Percentiles rank a stretch among this genome's conserved stretches.
phyloP scores from a whole-genome alignment of 1,140 invertebrate genomes.

The Drosophila rufa region DNA sequence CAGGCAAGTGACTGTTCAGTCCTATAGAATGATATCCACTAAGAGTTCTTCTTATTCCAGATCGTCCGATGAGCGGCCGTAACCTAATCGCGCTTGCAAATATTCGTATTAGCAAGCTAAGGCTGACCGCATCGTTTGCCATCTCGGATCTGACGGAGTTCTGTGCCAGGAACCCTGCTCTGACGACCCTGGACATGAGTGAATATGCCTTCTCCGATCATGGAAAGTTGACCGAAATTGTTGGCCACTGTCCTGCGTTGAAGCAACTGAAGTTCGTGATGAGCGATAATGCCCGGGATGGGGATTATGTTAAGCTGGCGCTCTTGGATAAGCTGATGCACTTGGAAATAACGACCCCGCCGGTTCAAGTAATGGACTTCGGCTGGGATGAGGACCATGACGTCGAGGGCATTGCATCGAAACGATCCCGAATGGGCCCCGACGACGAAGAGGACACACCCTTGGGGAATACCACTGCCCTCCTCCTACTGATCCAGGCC shows the following conservation, averaged over 20 bases:
- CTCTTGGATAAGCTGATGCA: slow-evolving; percentile 2
- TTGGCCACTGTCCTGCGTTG: slow-evolving; percentile 20
- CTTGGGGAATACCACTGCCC: neutral
- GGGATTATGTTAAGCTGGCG: slow-evolving; percentile 3
- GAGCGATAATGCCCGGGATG: slow-evolving; percentile 8
- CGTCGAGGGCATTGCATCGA: neutral
- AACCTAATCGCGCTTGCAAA: neutral
- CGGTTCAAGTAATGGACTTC: neutral
- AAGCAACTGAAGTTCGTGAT: slow-evolving; percentile 23
- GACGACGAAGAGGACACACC: neutral
- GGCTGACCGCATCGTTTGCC: slow-evolving; percentile 6
- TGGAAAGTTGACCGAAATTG: slow-evolving; percentile 18
- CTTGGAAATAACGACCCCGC: slow-evolving; percentile 4
- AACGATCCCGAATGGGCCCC: neutral
- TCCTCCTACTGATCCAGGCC: slow-evolving; percentile 7
- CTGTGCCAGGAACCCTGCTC: slow-evolving; percentile 1
- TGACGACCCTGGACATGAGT: slow-evolving; percentile 20
- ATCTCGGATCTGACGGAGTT: slow-evolving; percentile 23
- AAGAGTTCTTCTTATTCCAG: neutral
- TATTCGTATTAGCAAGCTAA: slow-evolving; percentile 7
- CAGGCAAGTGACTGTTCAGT: neutral
- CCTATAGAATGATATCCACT: neutral
- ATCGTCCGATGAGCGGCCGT: neutral
- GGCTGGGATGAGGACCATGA: neutral
- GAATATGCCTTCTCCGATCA: neutral